A percentile compares a stretch with the other conserved stretches of the same genome.
These are phyloP conservation scores for Campylomormyrus tamandua DNA, from an alignment of 2,113 vertebrate species.

Conservation along the genomic window DNA sequence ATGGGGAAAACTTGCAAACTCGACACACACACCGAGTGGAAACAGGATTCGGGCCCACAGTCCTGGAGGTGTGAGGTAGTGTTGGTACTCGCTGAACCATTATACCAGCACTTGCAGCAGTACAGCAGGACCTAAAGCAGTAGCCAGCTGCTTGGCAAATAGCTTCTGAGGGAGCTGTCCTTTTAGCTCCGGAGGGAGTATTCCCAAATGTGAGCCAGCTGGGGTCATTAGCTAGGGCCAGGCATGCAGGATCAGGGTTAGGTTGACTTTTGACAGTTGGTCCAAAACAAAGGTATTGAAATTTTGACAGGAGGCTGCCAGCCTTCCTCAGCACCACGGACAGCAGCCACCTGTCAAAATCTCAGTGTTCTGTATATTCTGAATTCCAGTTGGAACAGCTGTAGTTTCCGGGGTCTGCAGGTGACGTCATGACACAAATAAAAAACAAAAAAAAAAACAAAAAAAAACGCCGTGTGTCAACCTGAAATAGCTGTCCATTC, in stretches of 20 bases:
- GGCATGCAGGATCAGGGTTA: not conserved
- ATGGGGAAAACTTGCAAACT: not conserved
- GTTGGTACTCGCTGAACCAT: not conserved
- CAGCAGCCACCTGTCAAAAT: not conserved
- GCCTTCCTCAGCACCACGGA: not conserved
- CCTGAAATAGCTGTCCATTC: not conserved
- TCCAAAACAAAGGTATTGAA: not conserved
- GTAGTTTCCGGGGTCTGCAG: not conserved
- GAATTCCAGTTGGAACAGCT: not conserved
- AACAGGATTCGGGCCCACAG: not conserved
- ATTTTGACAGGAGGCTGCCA: not conserved
- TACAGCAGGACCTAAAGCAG: not conserved
- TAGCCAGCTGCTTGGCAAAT: not conserved
- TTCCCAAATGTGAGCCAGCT: not conserved
- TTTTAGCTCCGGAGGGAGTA: not conserved
- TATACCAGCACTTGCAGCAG: not conserved
- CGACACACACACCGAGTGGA: not conserved
- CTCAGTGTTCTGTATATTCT: not conserved
- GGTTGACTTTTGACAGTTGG: not conserved
- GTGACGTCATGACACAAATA: not conserved
- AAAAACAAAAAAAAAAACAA: too few species aligned
- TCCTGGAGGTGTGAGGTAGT: not conserved
- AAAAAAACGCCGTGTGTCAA: not conserved
- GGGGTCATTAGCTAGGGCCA: not conserved
- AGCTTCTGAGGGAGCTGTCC: not conserved